These are phyloP conservation scores for Thyatira batis DNA, from an alignment of 2,888 invertebrate genomes.

Conservation along the genomic window DNA sequence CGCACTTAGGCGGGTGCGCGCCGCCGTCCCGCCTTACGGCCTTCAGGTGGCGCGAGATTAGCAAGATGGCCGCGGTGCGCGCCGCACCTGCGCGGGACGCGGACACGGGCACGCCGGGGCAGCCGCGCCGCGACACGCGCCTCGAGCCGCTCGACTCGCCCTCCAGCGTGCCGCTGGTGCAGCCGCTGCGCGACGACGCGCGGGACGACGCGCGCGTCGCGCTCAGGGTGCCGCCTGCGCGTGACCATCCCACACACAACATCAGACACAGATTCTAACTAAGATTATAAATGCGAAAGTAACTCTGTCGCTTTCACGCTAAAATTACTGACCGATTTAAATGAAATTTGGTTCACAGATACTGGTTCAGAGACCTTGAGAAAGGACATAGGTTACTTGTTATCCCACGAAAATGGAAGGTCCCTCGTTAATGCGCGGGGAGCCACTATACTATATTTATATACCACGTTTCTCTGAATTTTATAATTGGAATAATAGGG, in stretches of 20 bases:
- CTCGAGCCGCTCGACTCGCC: slow-evolving; percentile 77
- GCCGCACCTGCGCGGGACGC: slow-evolving; percentile 96
- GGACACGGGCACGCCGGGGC: slow-evolving; percentile 85
- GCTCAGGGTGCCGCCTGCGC: slow-evolving; percentile 83
- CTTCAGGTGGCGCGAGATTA: slow-evolving; percentile 93
- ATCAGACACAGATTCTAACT: no score
- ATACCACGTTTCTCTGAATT: no score
- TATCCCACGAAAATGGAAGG: no score
- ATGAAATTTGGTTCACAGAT: no score
- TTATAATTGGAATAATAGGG: no score
- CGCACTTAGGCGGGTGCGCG: slow-evolving; percentile 81
- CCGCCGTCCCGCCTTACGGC: slow-evolving; percentile 81
- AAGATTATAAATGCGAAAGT: no score
- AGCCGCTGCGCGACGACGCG: slow-evolving; percentile 77
- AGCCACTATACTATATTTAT: no score
- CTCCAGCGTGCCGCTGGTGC: slow-evolving; percentile 69
- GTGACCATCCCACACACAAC: slow-evolving; percentile 73
- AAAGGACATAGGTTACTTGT: no score
- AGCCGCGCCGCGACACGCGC: slow-evolving; percentile 76
- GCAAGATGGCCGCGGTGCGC: slow-evolving; percentile 96
- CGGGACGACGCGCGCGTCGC: slow-evolving; percentile 75
- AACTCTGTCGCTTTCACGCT: no score
- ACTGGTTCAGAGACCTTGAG: no score
- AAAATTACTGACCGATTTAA: no score
- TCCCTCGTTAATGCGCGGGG: no score